These are phyloP conservation scores for Eumaeus atala DNA, from an alignment of 1,140 invertebrate genomes.

Conservation along the genomic window DNA sequence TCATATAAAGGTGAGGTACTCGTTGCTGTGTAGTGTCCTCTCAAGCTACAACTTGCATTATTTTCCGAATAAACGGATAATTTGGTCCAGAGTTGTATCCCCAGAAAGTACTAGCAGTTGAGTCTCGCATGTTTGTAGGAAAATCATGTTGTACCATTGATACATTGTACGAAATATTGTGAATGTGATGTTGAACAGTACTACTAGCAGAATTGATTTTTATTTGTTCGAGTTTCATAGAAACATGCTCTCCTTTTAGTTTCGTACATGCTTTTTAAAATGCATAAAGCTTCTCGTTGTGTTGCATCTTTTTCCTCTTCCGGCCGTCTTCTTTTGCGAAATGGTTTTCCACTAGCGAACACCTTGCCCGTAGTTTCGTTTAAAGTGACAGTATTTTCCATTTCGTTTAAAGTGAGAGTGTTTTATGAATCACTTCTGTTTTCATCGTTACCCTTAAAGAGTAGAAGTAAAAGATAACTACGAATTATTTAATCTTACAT, in stretches of 20 bases:
- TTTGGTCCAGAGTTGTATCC: constrained; percentile 28
- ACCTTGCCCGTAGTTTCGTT: constrained; percentile 22
- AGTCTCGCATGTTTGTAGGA: constrained; percentile 23
- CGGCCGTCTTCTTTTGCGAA: constrained; percentile 28
- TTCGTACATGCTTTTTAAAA: constrained; percentile 28
- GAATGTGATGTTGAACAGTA: constrained; percentile 30
- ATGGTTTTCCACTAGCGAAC: constrained; percentile 26
- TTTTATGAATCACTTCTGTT: constrained; percentile 28
- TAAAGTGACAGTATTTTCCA: no score
- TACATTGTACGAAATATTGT: constrained; percentile 32
- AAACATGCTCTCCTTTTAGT: constrained; percentile 27
- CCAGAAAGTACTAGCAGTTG: constrained; percentile 27
- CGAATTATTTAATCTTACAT: constrained; percentile 27
- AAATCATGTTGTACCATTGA: constrained; percentile 27
- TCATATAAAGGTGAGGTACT: constrained; percentile 23
- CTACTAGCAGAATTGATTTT: constrained; percentile 24
- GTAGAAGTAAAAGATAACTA: constrained; percentile 23
- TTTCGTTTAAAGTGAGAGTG: constrained; percentile 21
- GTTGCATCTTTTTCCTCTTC: no score
- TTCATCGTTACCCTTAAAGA: constrained; percentile 30
- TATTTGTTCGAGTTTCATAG: constrained; percentile 28
- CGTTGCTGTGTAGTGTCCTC: constrained; percentile 27
- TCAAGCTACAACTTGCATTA: constrained; percentile 26
- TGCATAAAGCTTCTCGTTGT: no score
- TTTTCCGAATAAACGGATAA: constrained; percentile 28